Evolutionary conservation across 2,888 invertebrate genomes (phyloP).

Genomic region (Trachelus troglodyta): DNA sequence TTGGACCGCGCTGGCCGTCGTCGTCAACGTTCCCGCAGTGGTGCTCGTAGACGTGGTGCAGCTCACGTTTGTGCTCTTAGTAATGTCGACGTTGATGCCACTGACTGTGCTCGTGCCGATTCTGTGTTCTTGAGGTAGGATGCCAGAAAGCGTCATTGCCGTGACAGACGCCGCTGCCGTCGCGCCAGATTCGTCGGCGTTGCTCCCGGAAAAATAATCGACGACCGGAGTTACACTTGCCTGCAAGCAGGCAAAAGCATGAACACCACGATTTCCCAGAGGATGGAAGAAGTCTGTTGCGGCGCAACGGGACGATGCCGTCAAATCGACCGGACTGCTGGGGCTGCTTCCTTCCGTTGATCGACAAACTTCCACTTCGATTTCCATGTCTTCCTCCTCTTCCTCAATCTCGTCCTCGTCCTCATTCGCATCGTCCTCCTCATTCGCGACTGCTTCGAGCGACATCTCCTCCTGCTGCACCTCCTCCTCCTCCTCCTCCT

Average conservation of each 20-base stretch:
- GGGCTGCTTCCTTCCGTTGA: conserved; percentile 60
- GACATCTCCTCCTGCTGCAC: conserved; percentile 23
- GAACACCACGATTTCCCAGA: conserved; percentile 40
- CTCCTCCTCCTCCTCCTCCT: conserved; percentile 41
- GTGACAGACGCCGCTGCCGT: conserved; percentile 15
- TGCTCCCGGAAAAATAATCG: background rate
- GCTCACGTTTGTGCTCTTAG: background rate
- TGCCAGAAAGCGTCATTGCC: conserved; percentile 18
- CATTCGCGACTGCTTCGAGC: conserved; percentile 27
- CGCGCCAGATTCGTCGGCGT: no score
- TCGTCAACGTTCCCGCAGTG: conserved; percentile 36
- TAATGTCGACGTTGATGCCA: no score
- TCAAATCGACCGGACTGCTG: conserved; percentile 65
- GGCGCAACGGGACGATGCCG: conserved; percentile 57
- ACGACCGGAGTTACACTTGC: conserved; percentile 6
- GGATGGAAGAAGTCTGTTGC: conserved; percentile 49
- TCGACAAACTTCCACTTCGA: conserved; percentile 55
- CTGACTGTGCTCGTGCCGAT: no score
- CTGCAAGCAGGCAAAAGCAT: conserved; percentile 51
- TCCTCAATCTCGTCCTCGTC: conserved; percentile 47
- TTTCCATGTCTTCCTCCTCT: conserved; percentile 51
- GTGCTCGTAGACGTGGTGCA: conserved; percentile 26
- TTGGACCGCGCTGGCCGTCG: conserved; percentile 66
- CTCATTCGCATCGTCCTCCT: conserved; percentile 43
- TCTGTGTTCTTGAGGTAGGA: no score